Evolutionary conservation across 2,888 invertebrate species (phyloP), one percentile per base, ranked within the genome.

Genomic region (Villa cingulata): DNA sequence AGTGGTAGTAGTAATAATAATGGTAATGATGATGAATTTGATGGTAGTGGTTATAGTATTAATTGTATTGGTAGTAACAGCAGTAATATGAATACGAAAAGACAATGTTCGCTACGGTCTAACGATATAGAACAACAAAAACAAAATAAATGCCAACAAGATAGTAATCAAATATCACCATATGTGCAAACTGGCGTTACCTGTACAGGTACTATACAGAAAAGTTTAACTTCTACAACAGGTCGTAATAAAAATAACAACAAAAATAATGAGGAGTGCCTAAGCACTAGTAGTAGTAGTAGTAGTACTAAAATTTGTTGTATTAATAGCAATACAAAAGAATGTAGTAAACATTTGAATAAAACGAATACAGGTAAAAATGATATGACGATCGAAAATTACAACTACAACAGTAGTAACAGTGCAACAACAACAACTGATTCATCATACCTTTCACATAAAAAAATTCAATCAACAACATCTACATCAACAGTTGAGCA

Each of bases 401-500:
- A n/a, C n/a, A n/a, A n/a, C n/a, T n/a, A n/a, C n/a, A n/a, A n/a
- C n/a, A n/a, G n/a, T n/a, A n/a, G n/a, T n/a, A n/a, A n/a, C 12
- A 5, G 29, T 32, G 12, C 3, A 12, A 32, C 29, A 32, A 32
- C 12, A 12, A 12, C 12, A 32, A 14, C 3, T 32, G 12, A 32
- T 12, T 12, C 29, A n/a, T n/a, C 7, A 12, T 32, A 32, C 12
- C 29, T 43, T 10, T n/a, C n/a, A n/a, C n/a, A n/a, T n/a, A n/a
- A n/a, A n/a, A n/a, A n/a, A n/a, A n/a, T n/a, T n/a, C n/a, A n/a
- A n/a, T n/a, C n/a, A n/a, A n/a, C n/a, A n/a, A n/a, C n/a, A 29
- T 18, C 40, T 43, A 38, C 39, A 49, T 50, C 43, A 51, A 40
- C 55, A 62, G 62, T 64, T 57, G 59, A 59, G 61, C 60, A 62